These are phyloP conservation scores for Muschampia plurimacula DNA, from an alignment of 2,888 invertebrate species.

Conservation along the genomic window DNA sequence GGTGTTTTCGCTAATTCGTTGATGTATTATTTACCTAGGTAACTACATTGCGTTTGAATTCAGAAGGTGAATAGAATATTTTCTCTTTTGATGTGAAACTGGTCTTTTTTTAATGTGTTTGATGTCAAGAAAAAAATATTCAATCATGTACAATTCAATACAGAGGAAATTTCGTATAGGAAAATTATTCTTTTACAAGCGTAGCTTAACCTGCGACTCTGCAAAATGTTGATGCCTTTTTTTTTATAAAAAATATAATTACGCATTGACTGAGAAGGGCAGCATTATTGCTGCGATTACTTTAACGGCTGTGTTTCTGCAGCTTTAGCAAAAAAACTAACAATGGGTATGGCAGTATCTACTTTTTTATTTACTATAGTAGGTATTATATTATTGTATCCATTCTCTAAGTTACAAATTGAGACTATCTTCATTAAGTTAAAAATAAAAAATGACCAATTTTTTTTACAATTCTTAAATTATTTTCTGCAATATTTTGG, in stretches of 20 bases:
- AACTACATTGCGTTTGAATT: neutral
- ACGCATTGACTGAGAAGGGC: too few species aligned
- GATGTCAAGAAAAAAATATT: neutral
- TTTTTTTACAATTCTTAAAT: neutral
- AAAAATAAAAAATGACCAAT: too few species aligned
- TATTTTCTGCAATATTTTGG: neutral
- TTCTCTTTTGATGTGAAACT: neutral
- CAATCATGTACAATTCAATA: neutral
- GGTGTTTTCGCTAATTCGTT: conserved; percentile 44
- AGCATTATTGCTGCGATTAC: too few species aligned
- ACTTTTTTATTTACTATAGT: too few species aligned
- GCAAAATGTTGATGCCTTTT: too few species aligned
- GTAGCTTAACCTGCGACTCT: neutral
- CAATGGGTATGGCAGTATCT: too few species aligned
- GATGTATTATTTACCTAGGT: conserved; percentile 46
- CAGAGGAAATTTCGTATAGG: neutral
- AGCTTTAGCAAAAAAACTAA: too few species aligned
- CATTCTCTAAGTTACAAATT: too few species aligned
- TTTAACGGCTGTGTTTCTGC: too few species aligned
- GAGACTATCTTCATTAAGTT: too few species aligned
- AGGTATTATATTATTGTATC: too few species aligned
- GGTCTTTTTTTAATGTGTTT: neutral
- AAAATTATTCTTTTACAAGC: neutral
- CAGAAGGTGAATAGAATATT: neutral
- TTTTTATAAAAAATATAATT: too few species aligned